A percentile compares a stretch with the other conserved stretches of the same genome.
These are phyloP conservation scores for Andinoacara biseriatus DNA, from an alignment of 2,113 vertebrate species.

Conservation along the genomic window DNA sequence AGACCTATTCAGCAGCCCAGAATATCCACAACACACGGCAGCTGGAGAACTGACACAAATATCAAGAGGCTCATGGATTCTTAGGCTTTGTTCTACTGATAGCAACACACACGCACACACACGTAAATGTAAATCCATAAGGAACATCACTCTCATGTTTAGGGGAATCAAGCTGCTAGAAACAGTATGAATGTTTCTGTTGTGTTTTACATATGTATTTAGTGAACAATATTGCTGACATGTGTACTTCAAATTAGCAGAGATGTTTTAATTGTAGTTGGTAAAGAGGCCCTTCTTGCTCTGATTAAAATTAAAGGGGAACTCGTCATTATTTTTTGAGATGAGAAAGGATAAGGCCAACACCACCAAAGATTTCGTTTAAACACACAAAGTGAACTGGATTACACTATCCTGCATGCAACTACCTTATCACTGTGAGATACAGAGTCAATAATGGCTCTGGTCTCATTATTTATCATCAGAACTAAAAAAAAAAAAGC, in stretches of 20 bases:
- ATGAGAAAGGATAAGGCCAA: too few relatives aligned
- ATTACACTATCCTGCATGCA: too few relatives aligned
- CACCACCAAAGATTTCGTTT: too few relatives aligned
- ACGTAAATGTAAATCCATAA: background rate
- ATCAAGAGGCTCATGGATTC: constrained; percentile 1
- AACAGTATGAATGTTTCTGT: background rate
- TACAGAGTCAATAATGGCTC: too few relatives aligned
- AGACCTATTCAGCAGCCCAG: constrained; percentile 62
- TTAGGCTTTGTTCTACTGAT: constrained; percentile 25
- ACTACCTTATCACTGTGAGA: too few relatives aligned
- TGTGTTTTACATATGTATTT: background rate
- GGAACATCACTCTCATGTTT: constrained; percentile 43
- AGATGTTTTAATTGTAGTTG: background rate
- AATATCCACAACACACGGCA: constrained; percentile 52
- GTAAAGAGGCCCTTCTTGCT: too few relatives aligned
- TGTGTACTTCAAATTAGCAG: background rate
- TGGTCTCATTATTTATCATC: background rate
- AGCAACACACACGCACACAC: constrained; percentile 23
- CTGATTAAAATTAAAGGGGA: too few relatives aligned
- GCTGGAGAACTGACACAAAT: constrained; percentile 24
- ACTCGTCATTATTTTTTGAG: too few relatives aligned
- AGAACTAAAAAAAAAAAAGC: background rate
- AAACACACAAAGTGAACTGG: too few relatives aligned
- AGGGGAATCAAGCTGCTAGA: constrained; percentile 14
- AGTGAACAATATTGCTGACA: background rate